Percentiles rank a stretch among this genome's conserved stretches.
Evolutionary conservation across 2,113 vertebrate species (phyloP).

Genomic region (Pholis gunnellus): DNA sequence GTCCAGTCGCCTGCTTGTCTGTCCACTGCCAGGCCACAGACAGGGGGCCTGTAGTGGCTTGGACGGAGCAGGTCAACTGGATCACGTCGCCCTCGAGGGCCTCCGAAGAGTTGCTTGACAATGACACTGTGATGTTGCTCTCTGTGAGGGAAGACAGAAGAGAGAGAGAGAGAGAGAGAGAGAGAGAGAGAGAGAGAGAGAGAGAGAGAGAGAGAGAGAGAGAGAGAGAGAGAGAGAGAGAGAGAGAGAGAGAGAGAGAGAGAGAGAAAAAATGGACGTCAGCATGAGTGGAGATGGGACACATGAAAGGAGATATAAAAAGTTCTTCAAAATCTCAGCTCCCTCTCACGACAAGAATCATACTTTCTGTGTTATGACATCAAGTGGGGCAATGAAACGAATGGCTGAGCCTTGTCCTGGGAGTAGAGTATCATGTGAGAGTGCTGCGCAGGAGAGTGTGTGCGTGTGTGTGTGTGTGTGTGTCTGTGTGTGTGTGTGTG

Average conservation of each 20-base stretch:
- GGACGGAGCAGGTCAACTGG: slow-evolving; percentile 89
- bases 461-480: slow-evolving; percentile 22
- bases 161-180: neutral
- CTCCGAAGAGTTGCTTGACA: slow-evolving; percentile 89
- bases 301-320: neutral
- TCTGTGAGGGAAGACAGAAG: slow-evolving; percentile 79
- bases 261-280: neutral
- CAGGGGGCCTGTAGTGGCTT: slow-evolving; percentile 85
- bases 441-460: slow-evolving; percentile 13
- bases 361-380: slow-evolving; percentile 39
- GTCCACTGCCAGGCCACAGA: slow-evolving; percentile 90
- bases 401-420: slow-evolving; percentile 29
- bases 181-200: neutral
- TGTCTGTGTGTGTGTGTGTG: slow-evolving; percentile 25
- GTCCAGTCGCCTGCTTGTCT: slow-evolving; percentile 84
- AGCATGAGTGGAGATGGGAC: neutral
- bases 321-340: slow-evolving; percentile 20
- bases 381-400: slow-evolving; percentile 51
- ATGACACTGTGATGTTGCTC: slow-evolving; percentile 92
- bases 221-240: neutral
- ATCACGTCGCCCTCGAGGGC: slow-evolving; percentile 92
- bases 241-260: neutral
- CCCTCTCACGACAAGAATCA: slow-evolving; percentile 22
- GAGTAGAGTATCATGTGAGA: slow-evolving; percentile 30
- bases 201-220: neutral